These are phyloP conservation scores for Polydrusus cervinus DNA, from an alignment of 2,888 invertebrate genomes.

Conservation along the genomic window DNA sequence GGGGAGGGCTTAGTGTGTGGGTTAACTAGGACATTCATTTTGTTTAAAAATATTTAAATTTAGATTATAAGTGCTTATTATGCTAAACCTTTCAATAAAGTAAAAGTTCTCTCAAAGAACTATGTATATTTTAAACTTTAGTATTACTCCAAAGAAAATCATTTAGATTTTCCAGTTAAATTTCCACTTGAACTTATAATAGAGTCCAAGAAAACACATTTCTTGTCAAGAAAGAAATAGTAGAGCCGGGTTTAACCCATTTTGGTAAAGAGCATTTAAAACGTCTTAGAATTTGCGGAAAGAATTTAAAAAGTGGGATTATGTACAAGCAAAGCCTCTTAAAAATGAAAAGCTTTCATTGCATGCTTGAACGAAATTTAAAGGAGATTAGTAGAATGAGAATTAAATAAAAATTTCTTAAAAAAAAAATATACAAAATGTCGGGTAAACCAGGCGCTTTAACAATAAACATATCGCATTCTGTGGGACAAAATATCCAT, in stretches of 20 bases:
- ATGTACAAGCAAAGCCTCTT: background rate
- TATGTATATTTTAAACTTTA: too few relatives aligned
- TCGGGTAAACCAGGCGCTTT: too few relatives aligned
- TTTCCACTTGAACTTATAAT: background rate
- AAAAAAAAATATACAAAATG: too few relatives aligned
- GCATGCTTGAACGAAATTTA: background rate
- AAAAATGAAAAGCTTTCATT: background rate
- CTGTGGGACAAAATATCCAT: too few relatives aligned
- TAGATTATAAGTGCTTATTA: too few relatives aligned
- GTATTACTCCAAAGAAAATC: background rate
- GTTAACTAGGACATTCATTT: too few relatives aligned
- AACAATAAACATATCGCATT: too few relatives aligned
- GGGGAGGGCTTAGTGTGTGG: too few relatives aligned
- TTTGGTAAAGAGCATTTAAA: background rate
- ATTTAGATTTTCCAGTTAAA: background rate
- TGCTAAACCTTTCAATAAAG: too few relatives aligned
- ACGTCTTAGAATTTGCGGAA: background rate
- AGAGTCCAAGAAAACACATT: background rate
- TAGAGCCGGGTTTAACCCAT: constrained; percentile 8
- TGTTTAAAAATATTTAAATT: too few relatives aligned
- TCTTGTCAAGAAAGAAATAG: background rate
- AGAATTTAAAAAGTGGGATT: constrained; percentile 3
- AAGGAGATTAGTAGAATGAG: background rate
- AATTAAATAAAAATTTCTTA: background rate
- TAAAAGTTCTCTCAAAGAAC: too few relatives aligned